Conservation (phyloP, 2,888 invertebrate species). For the Polydesmus complanatus region DNA sequence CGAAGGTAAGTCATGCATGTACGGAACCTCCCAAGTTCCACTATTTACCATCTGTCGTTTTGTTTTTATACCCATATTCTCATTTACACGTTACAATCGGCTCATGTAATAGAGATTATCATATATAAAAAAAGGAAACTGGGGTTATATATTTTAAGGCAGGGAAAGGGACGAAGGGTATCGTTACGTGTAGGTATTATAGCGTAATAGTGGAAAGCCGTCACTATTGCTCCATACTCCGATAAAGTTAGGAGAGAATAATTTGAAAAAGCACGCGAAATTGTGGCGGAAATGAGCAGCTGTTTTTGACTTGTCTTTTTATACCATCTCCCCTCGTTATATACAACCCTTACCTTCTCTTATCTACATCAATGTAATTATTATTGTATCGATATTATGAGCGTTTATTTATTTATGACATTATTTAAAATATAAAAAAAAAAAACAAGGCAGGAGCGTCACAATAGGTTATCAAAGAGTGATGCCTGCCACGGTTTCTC, state of each 20-base stretch:
- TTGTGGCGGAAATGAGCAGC: background rate
- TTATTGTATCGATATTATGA: background rate
- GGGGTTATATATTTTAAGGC: too few species aligned
- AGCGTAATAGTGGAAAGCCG: too few species aligned
- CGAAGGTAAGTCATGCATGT: background rate
- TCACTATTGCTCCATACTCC: too few species aligned
- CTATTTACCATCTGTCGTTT: background rate
- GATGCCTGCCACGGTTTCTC: too few species aligned
- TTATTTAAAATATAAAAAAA: too few species aligned
- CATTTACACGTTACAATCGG: background rate
- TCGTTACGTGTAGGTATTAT: too few species aligned
- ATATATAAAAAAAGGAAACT: background rate
- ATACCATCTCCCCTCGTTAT: background rate
- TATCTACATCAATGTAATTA: background rate
- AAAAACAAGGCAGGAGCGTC: too few species aligned
- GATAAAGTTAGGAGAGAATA: background rate
- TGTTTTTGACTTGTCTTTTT: background rate
- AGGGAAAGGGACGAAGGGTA: too few species aligned
- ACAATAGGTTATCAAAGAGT: too few species aligned
- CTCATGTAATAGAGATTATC: background rate
- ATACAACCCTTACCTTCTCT: background rate
- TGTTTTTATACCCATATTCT: background rate
- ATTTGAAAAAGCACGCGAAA: background rate
- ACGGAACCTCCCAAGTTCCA: background rate
- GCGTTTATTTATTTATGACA: too few species aligned